Base-by-base conservation (phyloP, 2,888 invertebrate species). In the Epirrhoe tristata region DNA sequence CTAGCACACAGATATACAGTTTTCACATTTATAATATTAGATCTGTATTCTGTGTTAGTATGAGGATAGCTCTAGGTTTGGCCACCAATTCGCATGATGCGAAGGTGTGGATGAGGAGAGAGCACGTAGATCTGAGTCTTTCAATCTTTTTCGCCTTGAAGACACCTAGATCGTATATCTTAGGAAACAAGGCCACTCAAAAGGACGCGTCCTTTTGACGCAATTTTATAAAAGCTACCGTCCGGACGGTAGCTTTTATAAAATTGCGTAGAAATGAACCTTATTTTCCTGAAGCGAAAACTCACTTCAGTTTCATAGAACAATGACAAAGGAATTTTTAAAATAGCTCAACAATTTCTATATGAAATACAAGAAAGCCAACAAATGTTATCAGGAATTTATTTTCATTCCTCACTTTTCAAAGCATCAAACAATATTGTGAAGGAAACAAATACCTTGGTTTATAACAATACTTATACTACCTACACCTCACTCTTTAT, bases 341-440 rank as follows among this genome's bases (percentile, higher is more conserved):
- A 58, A 8, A 34, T 57, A 57, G 46, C 31, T 48, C 8, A 32
- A 55, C 10, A 57, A 32, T 34, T 58, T 58, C 48, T 17, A 2
- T 50, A 8, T 46, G 4, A 16, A 34, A 24, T 56, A 46, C 24
- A 56, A 32, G 46, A 12, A 48, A 57, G 14, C 48, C 16, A 48
- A 39, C 5, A 48, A 57, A 32, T n/a, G 31, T 56, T 48, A 16
- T 56, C 31, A 48, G 36, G 5, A 46, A 48, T 57, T 46, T 39
- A 1, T 8, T 46, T 46, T 24, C 10, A 7, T 43, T 31, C n/a
- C 17, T 14, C 14, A 3, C 48, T 50, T 32, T 58, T 58, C 57
- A 24, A 57, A 48, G 31, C 48, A 17, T 14, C 10, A 6, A 16
- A 6, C 24, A 48, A 16, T 16, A 32, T 32, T 12, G 6, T 3